Evolutionary conservation across 2,888 invertebrate species (phyloP).

Genomic region (Halictus quadricinctus): DNA sequence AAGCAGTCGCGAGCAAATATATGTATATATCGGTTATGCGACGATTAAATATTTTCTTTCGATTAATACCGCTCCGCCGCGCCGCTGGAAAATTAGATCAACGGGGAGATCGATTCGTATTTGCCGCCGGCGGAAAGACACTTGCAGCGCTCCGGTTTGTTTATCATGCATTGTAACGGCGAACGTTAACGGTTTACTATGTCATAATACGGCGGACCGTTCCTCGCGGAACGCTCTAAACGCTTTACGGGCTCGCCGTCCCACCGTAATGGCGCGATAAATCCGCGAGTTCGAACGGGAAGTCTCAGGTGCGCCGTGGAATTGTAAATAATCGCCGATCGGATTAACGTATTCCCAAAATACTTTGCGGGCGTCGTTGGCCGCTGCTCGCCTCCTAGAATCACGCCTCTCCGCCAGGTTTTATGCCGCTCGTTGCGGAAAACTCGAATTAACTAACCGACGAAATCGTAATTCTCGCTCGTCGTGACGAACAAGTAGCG

Average conservation of each 20-base stretch:
- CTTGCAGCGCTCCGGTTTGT: not conserved
- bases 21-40: not conserved
- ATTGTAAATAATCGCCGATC: conserved; percentile 37
- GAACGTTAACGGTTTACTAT: not conserved
- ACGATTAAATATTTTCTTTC: not conserved
- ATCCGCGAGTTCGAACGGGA: not conserved
- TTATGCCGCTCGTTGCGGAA: not conserved
- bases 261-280: conserved; percentile 10
- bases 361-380: conserved; percentile 10
- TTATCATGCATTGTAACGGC: not conserved
- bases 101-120: not conserved
- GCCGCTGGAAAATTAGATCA: not conserved
- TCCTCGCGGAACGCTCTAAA: not conserved
- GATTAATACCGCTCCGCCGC: not conserved
- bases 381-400: not conserved
- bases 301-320: conserved; percentile 32
- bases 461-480: not conserved
- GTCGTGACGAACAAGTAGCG: not conserved
- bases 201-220: not conserved
- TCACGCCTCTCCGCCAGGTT: not conserved
- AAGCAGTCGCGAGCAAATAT: not conserved
- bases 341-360: conserved; percentile 38
- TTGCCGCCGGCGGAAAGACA: not conserved
- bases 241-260: not conserved
- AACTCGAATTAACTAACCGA: not conserved